Conservation (phyloP, 2,797 vertebrate species). For the Vultur gryphus region DNA sequence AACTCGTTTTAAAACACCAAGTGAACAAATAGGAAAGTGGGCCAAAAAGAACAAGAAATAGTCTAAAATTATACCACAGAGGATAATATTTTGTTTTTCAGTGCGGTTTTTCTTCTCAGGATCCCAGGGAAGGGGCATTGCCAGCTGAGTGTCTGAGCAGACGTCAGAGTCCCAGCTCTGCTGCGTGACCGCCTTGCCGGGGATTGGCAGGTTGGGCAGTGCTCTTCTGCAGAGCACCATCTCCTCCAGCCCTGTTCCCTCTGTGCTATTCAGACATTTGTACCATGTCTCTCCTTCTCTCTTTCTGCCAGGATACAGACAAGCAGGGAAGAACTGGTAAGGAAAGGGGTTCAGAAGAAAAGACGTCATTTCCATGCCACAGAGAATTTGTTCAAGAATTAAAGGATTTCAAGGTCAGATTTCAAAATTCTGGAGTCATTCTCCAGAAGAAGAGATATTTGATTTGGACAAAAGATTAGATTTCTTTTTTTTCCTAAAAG, state of each 20-base stretch:
- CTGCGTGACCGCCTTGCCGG: rapidly evolving
- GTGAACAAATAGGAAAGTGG: not conserved
- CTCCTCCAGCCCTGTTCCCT: not conserved
- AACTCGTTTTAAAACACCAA: not conserved
- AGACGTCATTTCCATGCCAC: not conserved
- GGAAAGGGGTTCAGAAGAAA: not conserved
- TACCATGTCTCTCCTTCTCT: not conserved
- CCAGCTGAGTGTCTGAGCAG: rapidly evolving
- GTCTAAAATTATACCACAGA: not conserved
- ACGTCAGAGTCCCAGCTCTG: rapidly evolving
- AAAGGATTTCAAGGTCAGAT: not conserved
- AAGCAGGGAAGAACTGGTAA: not conserved
- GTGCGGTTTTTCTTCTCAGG: rapidly evolving
- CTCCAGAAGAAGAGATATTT: not conserved
- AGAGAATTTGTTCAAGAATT: not conserved
- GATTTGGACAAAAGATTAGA: not conserved
- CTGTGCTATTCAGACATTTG: not conserved
- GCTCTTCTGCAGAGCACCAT: not conserved
- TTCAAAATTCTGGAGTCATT: not conserved
- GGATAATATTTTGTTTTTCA: not conserved
- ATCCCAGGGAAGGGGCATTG: not conserved
- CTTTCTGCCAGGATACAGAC: not conserved
- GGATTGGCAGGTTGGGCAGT: not conserved
- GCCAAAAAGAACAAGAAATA: not conserved
- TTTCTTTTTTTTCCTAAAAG: not conserved